A percentile compares a stretch with the other conserved stretches of the same genome.
Evolutionary conservation across 2,113 vertebrate species (phyloP).

Genomic region (Phaetusa simplex): DNA sequence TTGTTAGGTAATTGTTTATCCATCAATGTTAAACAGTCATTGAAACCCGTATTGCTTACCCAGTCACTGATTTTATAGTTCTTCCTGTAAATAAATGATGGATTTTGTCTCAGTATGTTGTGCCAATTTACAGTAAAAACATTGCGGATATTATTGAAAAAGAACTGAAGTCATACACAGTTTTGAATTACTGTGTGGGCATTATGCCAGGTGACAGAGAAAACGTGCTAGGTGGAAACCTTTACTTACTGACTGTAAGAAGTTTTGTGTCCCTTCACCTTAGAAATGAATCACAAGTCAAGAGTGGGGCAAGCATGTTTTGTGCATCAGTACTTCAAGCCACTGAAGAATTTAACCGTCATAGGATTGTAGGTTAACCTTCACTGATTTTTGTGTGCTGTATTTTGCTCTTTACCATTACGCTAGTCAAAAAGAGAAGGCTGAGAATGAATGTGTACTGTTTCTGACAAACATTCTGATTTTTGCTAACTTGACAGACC

Average conservation of each 20-base stretch:
- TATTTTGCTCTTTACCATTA: not conserved
- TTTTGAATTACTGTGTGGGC: not conserved
- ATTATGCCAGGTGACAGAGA: not conserved
- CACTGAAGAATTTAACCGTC: not conserved
- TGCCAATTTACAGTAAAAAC: not conserved
- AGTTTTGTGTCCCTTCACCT: not conserved
- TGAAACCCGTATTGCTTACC: not conserved
- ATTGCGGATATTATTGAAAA: not conserved
- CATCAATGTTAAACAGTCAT: not conserved
- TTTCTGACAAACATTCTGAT: not conserved
- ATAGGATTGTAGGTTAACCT: not conserved
- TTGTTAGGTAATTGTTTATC: not conserved
- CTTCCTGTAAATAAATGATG: not conserved
- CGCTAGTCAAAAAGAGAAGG: not conserved
- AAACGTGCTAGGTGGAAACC: not conserved
- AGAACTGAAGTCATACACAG: not conserved
- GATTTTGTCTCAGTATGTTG: not conserved
- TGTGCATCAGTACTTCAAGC: not conserved
- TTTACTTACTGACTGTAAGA: not conserved
- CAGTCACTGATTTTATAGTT: not conserved
- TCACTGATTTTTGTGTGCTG: not conserved
- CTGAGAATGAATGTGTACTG: not conserved
- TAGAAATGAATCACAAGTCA: not conserved
- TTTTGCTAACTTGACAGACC: slow-evolving; percentile 70
- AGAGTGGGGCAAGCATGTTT: not conserved